Base-by-base conservation (phyloP, 2,888 invertebrate genomes). In the Galerucella nymphaeae region DNA sequence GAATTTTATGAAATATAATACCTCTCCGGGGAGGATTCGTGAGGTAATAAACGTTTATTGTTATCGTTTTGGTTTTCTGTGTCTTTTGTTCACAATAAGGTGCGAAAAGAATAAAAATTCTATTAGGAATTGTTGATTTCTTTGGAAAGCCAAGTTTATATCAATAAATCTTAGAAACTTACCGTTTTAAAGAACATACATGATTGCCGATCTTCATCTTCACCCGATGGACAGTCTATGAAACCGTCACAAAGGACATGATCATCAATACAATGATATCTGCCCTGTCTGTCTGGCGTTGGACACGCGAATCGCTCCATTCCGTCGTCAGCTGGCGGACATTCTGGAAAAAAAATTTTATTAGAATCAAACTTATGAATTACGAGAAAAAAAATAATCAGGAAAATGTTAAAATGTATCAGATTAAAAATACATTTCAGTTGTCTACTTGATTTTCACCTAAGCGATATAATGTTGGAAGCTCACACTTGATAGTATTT, bases 151-250 rank as follows among this genome's bases (percentile, higher is more conserved):
- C 0, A 8, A 30, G 1, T 30, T 6, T 30, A 1, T 0, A 8
- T 5, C 8, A 30, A 30, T 30, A 30, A 30, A 30, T 0, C 6
- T 6, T 8, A 18, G 0, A 61, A 38, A 62, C 61, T 90, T 88
- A 97, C 97, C 92, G 96, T 97, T 92, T 97, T 97, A 87, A 96
- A 97, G 89, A 97, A 97, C 96, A 97, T 96, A 90, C 97, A 97
- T 82, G 95, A 93, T 87, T 95, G 94, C 84, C 96, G 90, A 85
- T 97, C 96, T 86, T 97, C 97, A 86, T 97, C 97, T 87, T 97
- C 96, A 75, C 94, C 96, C 81, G 92, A 92, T 75, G 97, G 96
- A 87, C 97, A 97, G 90, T 97, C 96, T 86, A 96, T 93, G 89
- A 96, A 97, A 78, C 96, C 97, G 87, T 97, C 96, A 87, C 97